Evolutionary conservation across 2,797 vertebrate genomes (phyloP).

Genomic region (Antennarius maculatus): DNA sequence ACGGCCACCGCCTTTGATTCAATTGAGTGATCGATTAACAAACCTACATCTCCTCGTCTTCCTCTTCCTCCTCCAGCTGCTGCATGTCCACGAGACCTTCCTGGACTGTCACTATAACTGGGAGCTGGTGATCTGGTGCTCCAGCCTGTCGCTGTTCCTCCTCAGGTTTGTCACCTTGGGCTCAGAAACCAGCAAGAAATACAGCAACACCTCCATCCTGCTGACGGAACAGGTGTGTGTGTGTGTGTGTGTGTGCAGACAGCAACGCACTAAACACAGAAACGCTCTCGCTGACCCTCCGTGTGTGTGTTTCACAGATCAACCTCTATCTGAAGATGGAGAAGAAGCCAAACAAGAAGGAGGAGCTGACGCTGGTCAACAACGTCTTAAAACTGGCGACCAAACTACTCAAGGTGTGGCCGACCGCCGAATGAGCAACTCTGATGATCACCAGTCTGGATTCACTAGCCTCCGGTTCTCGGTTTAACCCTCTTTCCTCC

Average conservation of each 20-base stretch:
- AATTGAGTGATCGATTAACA: no score
- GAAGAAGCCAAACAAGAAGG: constrained; percentile 99
- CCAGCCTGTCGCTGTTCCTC: constrained; percentile 94
- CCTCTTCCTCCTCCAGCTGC: constrained; percentile 79
- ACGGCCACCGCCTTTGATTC: background rate
- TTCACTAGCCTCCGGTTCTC: background rate
- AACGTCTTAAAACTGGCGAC: constrained; percentile 98
- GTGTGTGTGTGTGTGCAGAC: background rate
- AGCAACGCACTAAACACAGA: background rate
- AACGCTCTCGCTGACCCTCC: background rate
- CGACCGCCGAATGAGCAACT: no score
- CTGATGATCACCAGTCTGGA: background rate
- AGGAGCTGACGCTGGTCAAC: constrained; percentile 97
- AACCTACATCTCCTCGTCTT: no score
- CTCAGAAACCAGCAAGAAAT: constrained; percentile 99
- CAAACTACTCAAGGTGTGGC: constrained; percentile 92
- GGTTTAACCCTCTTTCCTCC: no score
- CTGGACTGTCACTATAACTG: constrained; percentile 98
- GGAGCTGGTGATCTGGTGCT: constrained; percentile 96
- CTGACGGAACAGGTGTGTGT: constrained; percentile 94
- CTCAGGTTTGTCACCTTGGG: constrained; percentile 96
- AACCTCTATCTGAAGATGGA: constrained; percentile 99
- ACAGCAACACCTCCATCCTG: constrained; percentile 99
- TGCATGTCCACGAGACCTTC: constrained; percentile 95
- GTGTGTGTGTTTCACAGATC: constrained; percentile 78